A percentile compares a stretch with the other conserved stretches of the same genome.
These are phyloP conservation scores for Oscheius myriophilus DNA, from an alignment of 2,888 invertebrate genomes.

Conservation along the genomic window DNA sequence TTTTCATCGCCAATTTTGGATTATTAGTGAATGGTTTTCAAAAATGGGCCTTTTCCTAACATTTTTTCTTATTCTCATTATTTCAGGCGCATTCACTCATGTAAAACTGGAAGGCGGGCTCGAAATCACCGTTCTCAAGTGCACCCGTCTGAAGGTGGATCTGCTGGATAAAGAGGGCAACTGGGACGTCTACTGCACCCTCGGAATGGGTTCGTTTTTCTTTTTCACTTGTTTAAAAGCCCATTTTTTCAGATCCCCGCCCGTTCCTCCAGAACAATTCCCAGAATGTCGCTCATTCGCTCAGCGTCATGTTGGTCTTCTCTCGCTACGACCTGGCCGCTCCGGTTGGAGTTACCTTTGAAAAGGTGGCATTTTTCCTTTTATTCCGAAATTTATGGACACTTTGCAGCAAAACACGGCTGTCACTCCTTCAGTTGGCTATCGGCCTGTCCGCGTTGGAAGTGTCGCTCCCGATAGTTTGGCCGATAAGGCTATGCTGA, in stretches of 20 bases:
- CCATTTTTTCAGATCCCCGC: slow-evolving; percentile 42
- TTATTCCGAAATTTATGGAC: not conserved
- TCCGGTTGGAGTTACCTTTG: slow-evolving; percentile 59
- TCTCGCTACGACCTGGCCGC: slow-evolving; percentile 54
- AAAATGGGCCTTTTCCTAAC: not conserved
- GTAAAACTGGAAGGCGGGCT: slow-evolving; percentile 64
- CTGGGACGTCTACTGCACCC: slow-evolving; percentile 61
- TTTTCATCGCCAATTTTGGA: too few relatives aligned
- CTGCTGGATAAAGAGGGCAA: slow-evolving; percentile 39
- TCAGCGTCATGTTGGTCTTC: slow-evolving; percentile 59
- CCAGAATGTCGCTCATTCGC: slow-evolving; percentile 50
- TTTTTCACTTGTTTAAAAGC: slow-evolving; percentile 5
- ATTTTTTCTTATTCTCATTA: not conserved
- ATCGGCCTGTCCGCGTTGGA: slow-evolving; percentile 51
- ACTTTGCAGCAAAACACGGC: not conserved
- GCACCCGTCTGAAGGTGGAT: slow-evolving; percentile 59
- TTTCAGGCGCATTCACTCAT: slow-evolving; percentile 61
- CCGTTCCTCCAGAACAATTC: slow-evolving; percentile 52
- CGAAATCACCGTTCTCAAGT: slow-evolving; percentile 66
- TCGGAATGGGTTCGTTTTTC: slow-evolving; percentile 49
- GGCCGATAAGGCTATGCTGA: slow-evolving; percentile 62
- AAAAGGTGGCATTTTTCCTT: slow-evolving; percentile 24
- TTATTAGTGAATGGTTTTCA: too few relatives aligned
- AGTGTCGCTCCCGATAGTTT: slow-evolving; percentile 57
- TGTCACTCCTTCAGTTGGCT: slow-evolving; percentile 21